Conservation (phyloP, 2,888 invertebrate genomes). For the Dorcus hopei region DNA sequence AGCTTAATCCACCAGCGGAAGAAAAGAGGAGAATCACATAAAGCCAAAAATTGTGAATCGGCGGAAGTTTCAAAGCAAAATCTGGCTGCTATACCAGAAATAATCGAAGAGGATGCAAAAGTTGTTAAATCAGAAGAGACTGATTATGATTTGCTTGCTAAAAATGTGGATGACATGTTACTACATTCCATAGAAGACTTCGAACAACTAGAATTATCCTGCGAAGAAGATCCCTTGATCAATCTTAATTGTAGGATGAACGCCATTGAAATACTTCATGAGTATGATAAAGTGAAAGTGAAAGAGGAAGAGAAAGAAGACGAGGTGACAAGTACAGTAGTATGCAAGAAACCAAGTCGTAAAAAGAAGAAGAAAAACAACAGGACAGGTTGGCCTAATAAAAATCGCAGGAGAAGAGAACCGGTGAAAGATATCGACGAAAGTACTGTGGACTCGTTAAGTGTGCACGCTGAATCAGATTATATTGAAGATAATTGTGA, state of each 20-base stretch:
- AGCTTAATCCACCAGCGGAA: slow-evolving; percentile 59
- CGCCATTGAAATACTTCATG: slow-evolving; percentile 40
- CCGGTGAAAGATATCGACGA: slow-evolving; percentile 36
- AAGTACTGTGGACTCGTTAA: slow-evolving; percentile 33
- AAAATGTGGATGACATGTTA: slow-evolving; percentile 50
- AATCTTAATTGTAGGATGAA: slow-evolving; percentile 15
- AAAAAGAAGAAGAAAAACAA: slow-evolving; percentile 66
- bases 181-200: slow-evolving; percentile 29
- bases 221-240: slow-evolving; percentile 8
- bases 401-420: slow-evolving; percentile 44
- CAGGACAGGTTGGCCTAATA: slow-evolving; percentile 77
- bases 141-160: slow-evolving; percentile 45
- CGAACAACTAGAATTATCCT: slow-evolving; percentile 11
- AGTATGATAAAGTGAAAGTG: slow-evolving; percentile 45
- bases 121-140: slow-evolving; percentile 35
- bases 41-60: background rate
- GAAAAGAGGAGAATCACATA: slow-evolving; percentile 50
- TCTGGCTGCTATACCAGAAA: slow-evolving; percentile 23
- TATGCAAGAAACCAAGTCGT: slow-evolving; percentile 43
- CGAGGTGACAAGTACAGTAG: slow-evolving; percentile 14
- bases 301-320: slow-evolving; percentile 15
- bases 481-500: slow-evolving; percentile 26
- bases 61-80: slow-evolving; percentile 31
- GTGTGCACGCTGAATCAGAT: slow-evolving; percentile 31
- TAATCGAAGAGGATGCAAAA: slow-evolving; percentile 24